phyloP scores from a whole-genome alignment of 2,113 vertebrate species.

The Pipra filicauda region DNA sequence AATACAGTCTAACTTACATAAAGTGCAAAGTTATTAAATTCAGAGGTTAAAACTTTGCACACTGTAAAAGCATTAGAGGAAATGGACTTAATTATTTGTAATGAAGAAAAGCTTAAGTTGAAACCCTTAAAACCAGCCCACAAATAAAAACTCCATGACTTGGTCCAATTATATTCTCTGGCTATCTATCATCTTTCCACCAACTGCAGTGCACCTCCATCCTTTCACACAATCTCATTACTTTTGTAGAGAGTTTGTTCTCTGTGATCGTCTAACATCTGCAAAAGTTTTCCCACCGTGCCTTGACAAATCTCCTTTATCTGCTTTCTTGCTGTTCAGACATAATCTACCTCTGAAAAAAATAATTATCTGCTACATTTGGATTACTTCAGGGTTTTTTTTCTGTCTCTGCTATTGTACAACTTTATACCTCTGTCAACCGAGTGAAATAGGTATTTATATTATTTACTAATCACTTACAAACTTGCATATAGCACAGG shows the following conservation, averaged over 20 bases:
- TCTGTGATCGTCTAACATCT: background rate
- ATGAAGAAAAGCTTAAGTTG: background rate
- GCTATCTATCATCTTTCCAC: background rate
- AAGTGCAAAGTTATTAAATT: background rate
- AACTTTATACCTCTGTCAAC: background rate
- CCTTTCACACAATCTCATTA: background rate
- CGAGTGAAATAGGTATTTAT: background rate
- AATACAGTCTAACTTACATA: background rate
- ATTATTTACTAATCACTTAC: constrained; percentile 6
- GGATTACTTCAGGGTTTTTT: background rate
- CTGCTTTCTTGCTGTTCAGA: background rate
- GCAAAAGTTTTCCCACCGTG: background rate
- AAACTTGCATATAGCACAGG: background rate
- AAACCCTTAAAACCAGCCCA: background rate
- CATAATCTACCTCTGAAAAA: background rate
- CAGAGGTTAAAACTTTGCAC: background rate
- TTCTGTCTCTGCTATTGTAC: background rate
- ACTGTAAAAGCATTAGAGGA: background rate
- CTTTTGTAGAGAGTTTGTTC: background rate
- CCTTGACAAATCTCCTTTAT: background rate
- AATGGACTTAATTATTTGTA: background rate
- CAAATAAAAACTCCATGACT: background rate
- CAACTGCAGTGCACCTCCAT: background rate
- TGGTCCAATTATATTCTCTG: background rate
- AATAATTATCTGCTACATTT: background rate